Percentiles rank a stretch among this genome's conserved stretches.
These are phyloP conservation scores for Vireo altiloquus DNA, from an alignment of 2,113 vertebrate genomes.

Conservation along the genomic window DNA sequence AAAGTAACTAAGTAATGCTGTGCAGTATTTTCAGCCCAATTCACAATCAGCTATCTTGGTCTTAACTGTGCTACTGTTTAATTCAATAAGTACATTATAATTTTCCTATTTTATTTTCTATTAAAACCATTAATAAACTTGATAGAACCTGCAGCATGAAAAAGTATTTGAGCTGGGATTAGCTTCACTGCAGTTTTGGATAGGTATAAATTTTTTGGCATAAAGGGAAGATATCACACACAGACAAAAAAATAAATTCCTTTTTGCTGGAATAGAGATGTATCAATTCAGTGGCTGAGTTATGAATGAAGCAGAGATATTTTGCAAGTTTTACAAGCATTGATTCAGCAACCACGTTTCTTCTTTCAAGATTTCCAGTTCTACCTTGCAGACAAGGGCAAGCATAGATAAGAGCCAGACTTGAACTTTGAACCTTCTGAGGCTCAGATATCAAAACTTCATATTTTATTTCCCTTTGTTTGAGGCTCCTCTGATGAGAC, in stretches of 20 bases:
- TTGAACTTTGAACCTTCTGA: slow-evolving; percentile 20
- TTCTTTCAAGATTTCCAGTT: neutral
- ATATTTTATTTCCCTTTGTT: slow-evolving; percentile 28
- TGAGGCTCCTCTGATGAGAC: neutral
- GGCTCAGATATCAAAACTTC: neutral
- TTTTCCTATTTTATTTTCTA: neutral
- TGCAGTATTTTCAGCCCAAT: neutral
- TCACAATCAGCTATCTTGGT: neutral
- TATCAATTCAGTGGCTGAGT: neutral
- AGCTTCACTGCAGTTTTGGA: neutral
- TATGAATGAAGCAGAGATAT: neutral
- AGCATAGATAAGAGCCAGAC: neutral
- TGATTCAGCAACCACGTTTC: neutral
- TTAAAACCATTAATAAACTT: neutral
- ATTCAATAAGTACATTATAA: neutral
- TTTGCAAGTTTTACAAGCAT: neutral
- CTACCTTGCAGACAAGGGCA: neutral
- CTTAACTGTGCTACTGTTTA: neutral
- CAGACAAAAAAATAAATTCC: neutral
- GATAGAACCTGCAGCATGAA: neutral
- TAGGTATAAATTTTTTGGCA: neutral
- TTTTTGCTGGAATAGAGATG: neutral
- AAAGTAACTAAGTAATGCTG: neutral
- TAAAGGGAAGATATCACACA: neutral
- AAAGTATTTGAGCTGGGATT: neutral